A percentile compares a stretch with the other conserved stretches of the same genome.
Evolutionary conservation across 2,113 vertebrate genomes (phyloP).

Genomic region (Malurus cyaneus): DNA sequence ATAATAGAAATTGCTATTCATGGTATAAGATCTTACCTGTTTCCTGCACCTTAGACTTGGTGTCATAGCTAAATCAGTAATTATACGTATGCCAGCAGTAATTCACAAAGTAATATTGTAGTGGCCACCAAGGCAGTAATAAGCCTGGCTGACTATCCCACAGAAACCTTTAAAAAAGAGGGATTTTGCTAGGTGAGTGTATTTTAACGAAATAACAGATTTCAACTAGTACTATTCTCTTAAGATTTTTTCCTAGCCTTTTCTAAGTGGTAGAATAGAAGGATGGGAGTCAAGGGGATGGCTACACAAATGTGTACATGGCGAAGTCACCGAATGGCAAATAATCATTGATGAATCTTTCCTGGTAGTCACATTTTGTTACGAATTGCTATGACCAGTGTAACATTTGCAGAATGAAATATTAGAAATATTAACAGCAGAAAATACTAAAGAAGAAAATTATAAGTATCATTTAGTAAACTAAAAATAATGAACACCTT

Average conservation of each 20-base stretch:
- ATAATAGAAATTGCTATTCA: neutral
- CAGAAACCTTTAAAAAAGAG: neutral
- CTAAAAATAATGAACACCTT: neutral
- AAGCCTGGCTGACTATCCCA: neutral
- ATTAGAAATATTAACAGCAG: no score
- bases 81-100: neutral
- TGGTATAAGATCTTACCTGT: neutral
- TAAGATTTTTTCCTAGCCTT: neutral
- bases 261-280: no score
- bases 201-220: neutral
- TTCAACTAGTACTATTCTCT: neutral
- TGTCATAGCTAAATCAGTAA: neutral
- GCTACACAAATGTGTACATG: neutral
- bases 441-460: neutral
- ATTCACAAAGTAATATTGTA: neutral
- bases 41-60: neutral
- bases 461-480: neutral
- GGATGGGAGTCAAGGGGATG: accelerated
- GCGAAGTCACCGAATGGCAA: neutral
- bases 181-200: neutral
- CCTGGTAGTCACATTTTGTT: neutral
- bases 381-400: accelerated
- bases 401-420: no score
- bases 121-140: neutral
- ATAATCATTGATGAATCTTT: neutral